Conservation (phyloP, 2,113 vertebrate genomes). For the Raja brachyura region DNA sequence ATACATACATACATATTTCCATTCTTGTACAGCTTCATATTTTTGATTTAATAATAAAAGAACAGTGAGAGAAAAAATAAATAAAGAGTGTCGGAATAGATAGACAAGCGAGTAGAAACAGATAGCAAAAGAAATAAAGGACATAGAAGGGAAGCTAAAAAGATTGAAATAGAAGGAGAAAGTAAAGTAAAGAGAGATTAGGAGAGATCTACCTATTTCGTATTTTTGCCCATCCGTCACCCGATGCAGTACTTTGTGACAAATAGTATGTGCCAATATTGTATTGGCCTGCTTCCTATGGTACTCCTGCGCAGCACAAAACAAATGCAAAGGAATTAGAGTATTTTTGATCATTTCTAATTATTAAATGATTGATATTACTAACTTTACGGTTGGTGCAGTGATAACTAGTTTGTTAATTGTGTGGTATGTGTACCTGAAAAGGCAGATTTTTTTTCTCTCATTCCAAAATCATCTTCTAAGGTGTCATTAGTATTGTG, state of each 20-base stretch:
- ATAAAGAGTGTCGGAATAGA: too few relatives aligned
- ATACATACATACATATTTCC: too few relatives aligned
- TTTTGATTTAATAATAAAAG: too few relatives aligned
- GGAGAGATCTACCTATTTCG: too few relatives aligned
- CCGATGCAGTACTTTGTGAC: not conserved
- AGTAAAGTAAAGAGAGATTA: too few relatives aligned
- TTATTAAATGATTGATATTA: not conserved
- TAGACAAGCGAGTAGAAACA: too few relatives aligned
- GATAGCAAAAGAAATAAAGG: too few relatives aligned
- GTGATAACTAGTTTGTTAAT: not conserved
- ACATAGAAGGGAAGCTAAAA: too few relatives aligned
- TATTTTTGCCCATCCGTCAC: too few relatives aligned
- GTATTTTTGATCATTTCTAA: not conserved
- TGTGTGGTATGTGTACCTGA: not conserved
- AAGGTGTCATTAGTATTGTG: not conserved
- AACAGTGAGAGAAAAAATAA: too few relatives aligned
- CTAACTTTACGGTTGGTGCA: not conserved
- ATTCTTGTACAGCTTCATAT: too few relatives aligned
- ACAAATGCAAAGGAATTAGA: not conserved
- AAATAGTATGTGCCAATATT: not conserved
- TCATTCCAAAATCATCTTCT: not conserved
- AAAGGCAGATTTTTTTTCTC: not conserved
- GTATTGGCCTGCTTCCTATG: not conserved
- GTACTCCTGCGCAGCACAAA: not conserved
- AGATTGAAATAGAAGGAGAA: too few relatives aligned